Base-by-base conservation (phyloP, 2,113 vertebrate species). In the Percina caprodes region DNA sequence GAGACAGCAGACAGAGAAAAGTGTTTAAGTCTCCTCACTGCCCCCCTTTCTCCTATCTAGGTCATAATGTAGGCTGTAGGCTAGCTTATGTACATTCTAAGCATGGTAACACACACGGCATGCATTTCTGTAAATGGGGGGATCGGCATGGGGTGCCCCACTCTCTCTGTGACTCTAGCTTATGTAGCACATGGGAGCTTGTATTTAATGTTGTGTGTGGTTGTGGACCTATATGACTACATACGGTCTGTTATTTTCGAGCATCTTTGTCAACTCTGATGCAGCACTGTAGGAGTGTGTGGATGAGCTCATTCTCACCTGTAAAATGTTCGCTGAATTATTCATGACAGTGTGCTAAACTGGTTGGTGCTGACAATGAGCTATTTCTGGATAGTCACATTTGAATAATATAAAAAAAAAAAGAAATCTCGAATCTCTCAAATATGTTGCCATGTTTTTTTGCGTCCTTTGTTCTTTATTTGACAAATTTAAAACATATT, bases 61-160 rank as follows among this genome's bases (percentile, higher is more conserved):
- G 92, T 93, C 90, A 93, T 59, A 89, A 89, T 91, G 84, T 91
- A 91, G 88, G 88, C 79, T 88, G 83, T 71, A 87, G 75, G 74
- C 56, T 77, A 65, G 39, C 73, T 48, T 63, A 77, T 80, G 75
- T 85, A 72, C 80, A 81, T 46, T 79, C 75, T 39, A 65, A 80
- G 69, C 82, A 72, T 69, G 65, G 82, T 26, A 69, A 70, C 58
- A 45, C 39, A 42, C 72, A 74, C 45, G 58, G 61, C 33, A 75
- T 59, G 10, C 6, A 11, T 59, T 46, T 58, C 55, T 79, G 55
- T 66, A 80, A 83, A 83, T 51, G 55, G 42, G 65, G 63, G 23
- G 45, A 56, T 45, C 3, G 8, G 33, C 30, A 39, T 55, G 24
- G 13, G 55, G 42, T 14, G 0, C 11, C 15, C 24, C 39, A 26